Evolutionary conservation across 2,797 vertebrate genomes (phyloP), one percentile per base, ranked within the genome.

Genomic region (Pagetopsis macropterus): DNA sequence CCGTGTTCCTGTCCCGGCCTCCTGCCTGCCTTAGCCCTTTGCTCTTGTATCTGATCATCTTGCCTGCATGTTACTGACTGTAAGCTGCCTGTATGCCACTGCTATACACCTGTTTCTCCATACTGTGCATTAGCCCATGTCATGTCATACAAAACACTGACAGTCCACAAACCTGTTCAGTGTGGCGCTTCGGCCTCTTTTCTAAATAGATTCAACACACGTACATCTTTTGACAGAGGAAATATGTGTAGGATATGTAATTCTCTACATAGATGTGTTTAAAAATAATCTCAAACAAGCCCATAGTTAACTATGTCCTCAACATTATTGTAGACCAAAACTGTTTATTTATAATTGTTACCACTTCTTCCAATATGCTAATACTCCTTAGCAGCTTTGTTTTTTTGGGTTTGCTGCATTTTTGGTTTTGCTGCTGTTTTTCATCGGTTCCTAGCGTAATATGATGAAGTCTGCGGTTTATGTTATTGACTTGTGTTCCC

Each of bases 401-500:
- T 57, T 16, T 60, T 63, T 44, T 72, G 9, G 14, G n/a, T 57
- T 62, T 70, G 43, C 55, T 46, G 31, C 9, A 50, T 13, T 51
- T 69, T 33, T 17, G 45, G 43, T 13, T 51, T 69, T 64, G 27
- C n/a, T 49, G 43, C 46, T 60, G 11, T 57, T 54, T 45, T 40
- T 64, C 57, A 54, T 72, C 21, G 11, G 8, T 48, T 62, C 43
- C 5, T 49, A 19, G 58, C 3, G 49, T 43, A 40, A 46, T 57
- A 45, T 46, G 67, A 77, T 59, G 51, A 33, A 77, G 17, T 76
- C 52, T 75, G 49, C 55, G 7, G 45, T 85, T 76, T 59, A 13
- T 46, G 40, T 60, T 68, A 76, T 72, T 54, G 70, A 79, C 55
- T 74, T 4, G 1, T 46, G 60, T 77, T 72, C 83, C 70, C 75